Evolutionary conservation across 1,140 invertebrate genomes (phyloP).

Genomic region (Nylanderia fulva): DNA sequence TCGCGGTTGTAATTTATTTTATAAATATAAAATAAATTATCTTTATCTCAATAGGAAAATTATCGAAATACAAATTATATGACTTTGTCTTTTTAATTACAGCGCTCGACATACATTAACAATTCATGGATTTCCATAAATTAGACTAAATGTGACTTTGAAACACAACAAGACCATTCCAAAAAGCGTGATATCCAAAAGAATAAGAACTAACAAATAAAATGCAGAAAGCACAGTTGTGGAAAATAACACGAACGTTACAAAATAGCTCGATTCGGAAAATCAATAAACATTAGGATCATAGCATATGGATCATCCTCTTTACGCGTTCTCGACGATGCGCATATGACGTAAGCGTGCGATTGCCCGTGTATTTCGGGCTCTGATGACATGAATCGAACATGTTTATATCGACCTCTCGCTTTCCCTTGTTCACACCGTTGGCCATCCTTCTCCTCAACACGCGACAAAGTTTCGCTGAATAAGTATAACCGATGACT

Average conservation of each 20-base stretch:
- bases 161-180: background rate
- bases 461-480: background rate
- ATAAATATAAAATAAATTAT: slow-evolving; percentile 76
- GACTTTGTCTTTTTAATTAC: slow-evolving; percentile 5
- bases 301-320: slow-evolving; percentile 31
- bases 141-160: slow-evolving; percentile 6
- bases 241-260: background rate
- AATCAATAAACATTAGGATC: slow-evolving; percentile 27
- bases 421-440: slow-evolving; percentile 10
- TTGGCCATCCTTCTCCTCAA: slow-evolving; percentile 30
- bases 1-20: slow-evolving; percentile 72
- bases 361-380: slow-evolving; percentile 65
- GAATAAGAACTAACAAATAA: background rate
- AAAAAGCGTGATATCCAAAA: background rate
- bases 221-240: background rate
- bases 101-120: background rate
- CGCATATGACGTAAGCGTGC: slow-evolving; percentile 56
- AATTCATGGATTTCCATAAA: background rate
- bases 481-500: slow-evolving; percentile 47
- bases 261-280: background rate
- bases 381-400: slow-evolving; percentile 63
- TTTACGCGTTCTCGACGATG: background rate
- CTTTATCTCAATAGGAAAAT: slow-evolving; percentile 59
- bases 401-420: slow-evolving; percentile 68
- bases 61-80: slow-evolving; percentile 1